phyloP scores from a whole-genome alignment of 2,113 vertebrate genomes.

The Ictidomys tridecemlineatus region DNA sequence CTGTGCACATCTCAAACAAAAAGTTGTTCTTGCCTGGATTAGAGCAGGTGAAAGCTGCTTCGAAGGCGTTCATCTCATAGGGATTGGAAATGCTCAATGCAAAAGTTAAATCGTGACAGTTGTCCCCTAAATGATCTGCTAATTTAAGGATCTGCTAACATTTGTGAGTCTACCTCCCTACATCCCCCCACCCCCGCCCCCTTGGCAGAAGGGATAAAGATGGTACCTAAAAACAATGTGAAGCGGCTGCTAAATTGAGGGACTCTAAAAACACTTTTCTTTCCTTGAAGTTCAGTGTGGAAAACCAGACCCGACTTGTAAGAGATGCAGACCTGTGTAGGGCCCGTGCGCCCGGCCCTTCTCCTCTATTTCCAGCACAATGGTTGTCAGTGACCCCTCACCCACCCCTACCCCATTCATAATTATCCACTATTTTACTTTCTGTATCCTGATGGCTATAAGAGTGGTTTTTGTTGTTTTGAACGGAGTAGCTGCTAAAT shows the following conservation, averaged over 20 bases:
- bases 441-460: constrained; percentile 85
- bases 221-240: constrained; percentile 57
- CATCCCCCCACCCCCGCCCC: neutral
- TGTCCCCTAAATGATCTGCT: constrained; percentile 70
- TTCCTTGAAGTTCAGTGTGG: constrained; percentile 49
- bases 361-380: constrained; percentile 55
- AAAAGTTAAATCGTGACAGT: constrained; percentile 68
- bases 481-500: constrained; percentile 92
- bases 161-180: constrained; percentile 63
- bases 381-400: constrained; percentile 60
- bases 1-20: neutral
- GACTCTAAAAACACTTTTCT: constrained; percentile 70
- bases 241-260: constrained; percentile 67
- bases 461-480: constrained; percentile 77
- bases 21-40: neutral
- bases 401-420: constrained; percentile 59
- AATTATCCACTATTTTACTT: constrained; percentile 85
- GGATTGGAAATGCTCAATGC: neutral
- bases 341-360: neutral
- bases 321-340: rapidly evolving
- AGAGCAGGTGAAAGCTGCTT: constrained; percentile 55
- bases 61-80: neutral
- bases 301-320: neutral
- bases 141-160: constrained; percentile 73
- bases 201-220: constrained; percentile 68